Evolutionary conservation across 2,888 invertebrate species (phyloP).

Genomic region (Pyrocoelia pectoralis): DNA sequence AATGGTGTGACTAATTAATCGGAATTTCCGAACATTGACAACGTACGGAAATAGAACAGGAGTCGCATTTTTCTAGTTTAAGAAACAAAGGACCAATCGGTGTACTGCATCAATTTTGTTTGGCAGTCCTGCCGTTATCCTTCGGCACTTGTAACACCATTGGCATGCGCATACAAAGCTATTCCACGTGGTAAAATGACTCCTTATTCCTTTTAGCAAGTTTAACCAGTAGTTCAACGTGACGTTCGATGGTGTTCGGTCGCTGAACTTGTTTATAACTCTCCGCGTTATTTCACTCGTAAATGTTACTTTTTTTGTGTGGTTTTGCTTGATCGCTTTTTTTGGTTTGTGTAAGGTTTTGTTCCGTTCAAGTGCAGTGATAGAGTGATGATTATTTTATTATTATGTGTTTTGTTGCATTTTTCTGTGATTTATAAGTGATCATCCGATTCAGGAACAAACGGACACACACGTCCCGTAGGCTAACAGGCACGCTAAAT

Average conservation of each 20-base stretch:
- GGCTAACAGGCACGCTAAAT: background rate
- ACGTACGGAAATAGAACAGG: no score
- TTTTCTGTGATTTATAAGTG: constrained; percentile 2
- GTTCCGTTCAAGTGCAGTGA: background rate
- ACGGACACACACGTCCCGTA: background rate
- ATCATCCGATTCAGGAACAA: background rate
- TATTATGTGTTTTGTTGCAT: constrained; percentile 5
- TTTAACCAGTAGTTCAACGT: constrained; percentile 36
- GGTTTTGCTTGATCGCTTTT: constrained; percentile 15
- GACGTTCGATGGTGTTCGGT: constrained; percentile 29
- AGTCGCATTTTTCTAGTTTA: background rate
- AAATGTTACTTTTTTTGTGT: constrained; percentile 2
- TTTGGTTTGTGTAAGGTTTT: constrained; percentile 1
- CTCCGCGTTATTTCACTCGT: background rate
- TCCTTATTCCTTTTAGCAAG: constrained; percentile 34
- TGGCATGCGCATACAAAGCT: constrained; percentile 30
- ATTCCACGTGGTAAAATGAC: constrained; percentile 36
- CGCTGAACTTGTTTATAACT: constrained; percentile 28
- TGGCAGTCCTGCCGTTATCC: constrained; percentile 28
- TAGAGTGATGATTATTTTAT: constrained; percentile 1
- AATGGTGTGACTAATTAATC: no score
- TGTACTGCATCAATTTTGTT: constrained; percentile 7
- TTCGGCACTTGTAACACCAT: constrained; percentile 16
- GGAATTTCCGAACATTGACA: no score
- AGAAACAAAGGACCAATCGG: background rate